These are phyloP conservation scores for Cantharis rustica DNA, from an alignment of 2,888 invertebrate genomes.

Conservation along the genomic window DNA sequence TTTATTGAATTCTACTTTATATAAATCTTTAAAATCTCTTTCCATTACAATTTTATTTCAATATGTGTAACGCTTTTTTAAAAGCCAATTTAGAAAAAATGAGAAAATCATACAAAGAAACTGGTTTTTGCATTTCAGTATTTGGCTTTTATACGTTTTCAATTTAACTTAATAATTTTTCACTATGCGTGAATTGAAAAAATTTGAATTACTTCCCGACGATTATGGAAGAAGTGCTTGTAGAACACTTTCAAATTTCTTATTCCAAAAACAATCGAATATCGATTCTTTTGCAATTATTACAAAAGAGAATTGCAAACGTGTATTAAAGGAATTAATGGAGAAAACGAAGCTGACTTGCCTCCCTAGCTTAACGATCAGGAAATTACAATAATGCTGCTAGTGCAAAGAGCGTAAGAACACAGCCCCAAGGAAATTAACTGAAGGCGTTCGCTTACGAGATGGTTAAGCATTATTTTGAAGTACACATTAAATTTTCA, in stretches of 20 bases:
- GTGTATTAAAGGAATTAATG: slow-evolving; percentile 15
- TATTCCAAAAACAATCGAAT: not conserved
- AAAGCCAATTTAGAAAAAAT: not conserved
- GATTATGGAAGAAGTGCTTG: not conserved
- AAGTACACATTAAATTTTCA: slow-evolving; percentile 10
- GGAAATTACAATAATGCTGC: slow-evolving; percentile 47
- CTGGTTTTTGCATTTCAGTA: not conserved
- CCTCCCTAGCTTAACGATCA: slow-evolving; percentile 42
- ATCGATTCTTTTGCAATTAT: not conserved
- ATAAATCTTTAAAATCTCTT: not conserved
- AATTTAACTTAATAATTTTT: not conserved
- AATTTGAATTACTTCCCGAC: not conserved
- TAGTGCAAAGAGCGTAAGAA: slow-evolving; percentile 43
- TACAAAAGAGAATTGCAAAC: slow-evolving; percentile 16
- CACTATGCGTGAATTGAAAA: not conserved
- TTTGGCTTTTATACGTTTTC: not conserved
- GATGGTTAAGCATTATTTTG: slow-evolving; percentile 23
- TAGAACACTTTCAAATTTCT: not conserved
- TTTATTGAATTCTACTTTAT: slow-evolving; percentile 4
- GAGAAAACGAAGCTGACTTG: slow-evolving; percentile 34
- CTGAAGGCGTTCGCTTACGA: slow-evolving; percentile 24
- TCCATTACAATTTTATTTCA: not conserved
- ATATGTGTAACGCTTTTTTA: not conserved
- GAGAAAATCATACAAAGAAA: not conserved
- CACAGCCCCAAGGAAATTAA: slow-evolving; percentile 39